Evolutionary conservation across 2,797 vertebrate species (phyloP).

Genomic region (Toxotes lorentzi): DNA sequence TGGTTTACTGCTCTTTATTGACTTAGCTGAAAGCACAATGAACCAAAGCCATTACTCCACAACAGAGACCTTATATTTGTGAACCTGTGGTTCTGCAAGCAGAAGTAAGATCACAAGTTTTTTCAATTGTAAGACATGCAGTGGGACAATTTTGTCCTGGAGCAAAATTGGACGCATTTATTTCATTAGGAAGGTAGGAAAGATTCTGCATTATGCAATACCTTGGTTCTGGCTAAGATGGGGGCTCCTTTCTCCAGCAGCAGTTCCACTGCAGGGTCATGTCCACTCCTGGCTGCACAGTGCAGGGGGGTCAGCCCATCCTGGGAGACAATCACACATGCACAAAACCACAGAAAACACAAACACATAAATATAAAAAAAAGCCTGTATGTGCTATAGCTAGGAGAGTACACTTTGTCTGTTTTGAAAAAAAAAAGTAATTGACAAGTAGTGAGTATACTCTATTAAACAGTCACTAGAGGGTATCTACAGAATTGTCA

Average conservation of each 20-base stretch:
- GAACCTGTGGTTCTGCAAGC: too few species aligned
- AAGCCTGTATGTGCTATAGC: too few species aligned
- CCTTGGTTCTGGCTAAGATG: conserved; percentile 96
- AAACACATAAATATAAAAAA: neutral
- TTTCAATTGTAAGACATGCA: too few species aligned
- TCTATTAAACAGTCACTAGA: neutral
- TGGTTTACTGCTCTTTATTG: too few species aligned
- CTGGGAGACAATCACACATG: conserved; percentile 76
- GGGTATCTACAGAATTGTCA: neutral
- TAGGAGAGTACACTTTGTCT: neutral
- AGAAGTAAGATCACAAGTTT: too few species aligned
- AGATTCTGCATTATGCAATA: conserved; percentile 55
- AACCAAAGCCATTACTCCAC: too few species aligned
- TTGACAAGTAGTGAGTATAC: neutral
- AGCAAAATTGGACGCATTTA: neutral
- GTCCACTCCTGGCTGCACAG: conserved; percentile 96
- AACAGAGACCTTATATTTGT: too few species aligned
- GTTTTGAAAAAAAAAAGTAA: conserved; percentile 1
- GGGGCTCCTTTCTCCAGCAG: conserved; percentile 94
- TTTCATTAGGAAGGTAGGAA: neutral
- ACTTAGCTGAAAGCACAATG: too few species aligned
- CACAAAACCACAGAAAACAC: conserved; percentile 13
- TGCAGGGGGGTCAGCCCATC: conserved; percentile 97
- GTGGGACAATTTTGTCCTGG: neutral
- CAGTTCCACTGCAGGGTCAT: conserved; percentile 92